Percentiles rank a stretch among this genome's conserved stretches.
Conservation (phyloP, 1,140 invertebrate genomes). For the Protaetia brevitarsis region DNA sequence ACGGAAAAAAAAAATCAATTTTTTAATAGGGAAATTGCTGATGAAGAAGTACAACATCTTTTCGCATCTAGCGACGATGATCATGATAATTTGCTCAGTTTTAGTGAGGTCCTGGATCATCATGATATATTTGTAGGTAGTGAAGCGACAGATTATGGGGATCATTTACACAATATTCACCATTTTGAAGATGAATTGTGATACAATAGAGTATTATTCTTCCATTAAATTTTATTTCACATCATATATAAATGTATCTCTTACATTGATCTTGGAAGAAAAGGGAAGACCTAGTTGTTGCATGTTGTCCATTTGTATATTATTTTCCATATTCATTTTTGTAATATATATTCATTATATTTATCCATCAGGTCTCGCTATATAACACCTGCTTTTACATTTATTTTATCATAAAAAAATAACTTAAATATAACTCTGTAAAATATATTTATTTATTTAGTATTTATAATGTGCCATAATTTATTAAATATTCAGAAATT, state of each 20-base stretch:
- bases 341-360: constrained; percentile 1
- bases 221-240: neutral
- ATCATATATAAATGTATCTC: neutral
- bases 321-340: neutral
- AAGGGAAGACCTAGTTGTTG: neutral
- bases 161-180: constrained; percentile 79
- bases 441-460: constrained; percentile 21
- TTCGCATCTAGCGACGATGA: constrained; percentile 87
- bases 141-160: constrained; percentile 93
- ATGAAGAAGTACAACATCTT: constrained; percentile 88
- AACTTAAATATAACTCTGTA: neutral
- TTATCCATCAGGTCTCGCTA: neutral
- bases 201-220: constrained; percentile 30
- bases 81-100: constrained; percentile 77
- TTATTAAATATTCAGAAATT: constrained; percentile 6
- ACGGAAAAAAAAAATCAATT: constrained; percentile 23
- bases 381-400: neutral
- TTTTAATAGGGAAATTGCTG: constrained; percentile 74
- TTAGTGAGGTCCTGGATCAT: constrained; percentile 83
- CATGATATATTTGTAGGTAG: constrained; percentile 93
- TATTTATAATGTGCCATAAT: constrained; percentile 28
- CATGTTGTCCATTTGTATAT: neutral
- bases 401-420: neutral
- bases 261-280: neutral
- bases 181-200: constrained; percentile 80